Conservation (phyloP, 2,888 invertebrate genomes). For the Volucella zonaria region DNA sequence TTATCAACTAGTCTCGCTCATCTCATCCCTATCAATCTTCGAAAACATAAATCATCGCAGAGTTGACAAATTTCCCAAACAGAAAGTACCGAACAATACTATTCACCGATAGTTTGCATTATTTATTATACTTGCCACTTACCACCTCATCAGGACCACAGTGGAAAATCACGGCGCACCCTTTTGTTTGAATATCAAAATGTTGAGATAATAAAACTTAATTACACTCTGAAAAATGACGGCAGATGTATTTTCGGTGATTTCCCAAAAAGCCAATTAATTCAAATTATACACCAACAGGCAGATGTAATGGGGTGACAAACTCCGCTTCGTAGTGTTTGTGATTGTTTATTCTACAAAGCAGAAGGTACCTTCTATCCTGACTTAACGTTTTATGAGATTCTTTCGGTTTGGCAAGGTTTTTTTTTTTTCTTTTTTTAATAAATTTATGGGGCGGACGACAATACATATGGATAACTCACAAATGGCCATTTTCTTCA, state of each 20-base stretch:
- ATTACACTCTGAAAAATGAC: constrained; percentile 68
- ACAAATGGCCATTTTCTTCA: constrained; percentile 20
- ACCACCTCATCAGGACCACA: neutral
- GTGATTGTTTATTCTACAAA: no score
- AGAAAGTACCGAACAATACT: constrained; percentile 15
- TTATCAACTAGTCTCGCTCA: neutral
- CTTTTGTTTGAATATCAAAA: constrained; percentile 43
- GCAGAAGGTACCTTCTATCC: no score
- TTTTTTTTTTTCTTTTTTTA: constrained; percentile 26
- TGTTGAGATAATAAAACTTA: constrained; percentile 67
- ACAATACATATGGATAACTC: constrained; percentile 25
- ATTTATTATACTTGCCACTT: constrained; percentile 45
- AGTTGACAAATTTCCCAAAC: constrained; percentile 41
- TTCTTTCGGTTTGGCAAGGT: neutral
- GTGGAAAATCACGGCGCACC: constrained; percentile 1
- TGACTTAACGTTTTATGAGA: neutral
- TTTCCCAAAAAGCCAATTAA: constrained; percentile 68
- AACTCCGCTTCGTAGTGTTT: no score
- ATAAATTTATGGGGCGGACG: constrained; percentile 41
- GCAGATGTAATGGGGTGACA: no score
- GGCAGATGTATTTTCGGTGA: constrained; percentile 62
- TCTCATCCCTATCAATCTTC: constrained; percentile 14
- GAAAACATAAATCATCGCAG: constrained; percentile 34
- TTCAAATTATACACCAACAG: constrained; percentile 55
- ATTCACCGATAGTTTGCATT: constrained; percentile 59